A percentile compares a stretch with the other conserved stretches of the same genome.
These are phyloP conservation scores for Eupithecia inturbata DNA, from an alignment of 2,888 invertebrate species.

Conservation along the genomic window DNA sequence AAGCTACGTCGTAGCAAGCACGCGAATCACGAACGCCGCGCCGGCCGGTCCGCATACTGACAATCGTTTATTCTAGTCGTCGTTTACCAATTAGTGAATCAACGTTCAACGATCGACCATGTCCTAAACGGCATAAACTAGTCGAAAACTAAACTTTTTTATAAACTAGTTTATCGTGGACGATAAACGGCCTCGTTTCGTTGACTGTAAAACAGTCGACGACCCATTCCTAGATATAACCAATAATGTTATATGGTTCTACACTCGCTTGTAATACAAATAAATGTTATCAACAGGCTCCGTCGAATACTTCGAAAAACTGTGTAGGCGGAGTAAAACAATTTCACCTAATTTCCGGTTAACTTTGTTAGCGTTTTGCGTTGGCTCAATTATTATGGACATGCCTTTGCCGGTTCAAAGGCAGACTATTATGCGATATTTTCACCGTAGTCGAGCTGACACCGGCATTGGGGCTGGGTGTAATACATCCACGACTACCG, in stretches of 20 bases:
- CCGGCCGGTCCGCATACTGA: too few species aligned
- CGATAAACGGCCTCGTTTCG: too few species aligned
- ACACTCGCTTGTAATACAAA: not conserved
- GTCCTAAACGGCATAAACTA: too few species aligned
- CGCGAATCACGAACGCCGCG: too few species aligned
- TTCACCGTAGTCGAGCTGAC: constrained; percentile 65
- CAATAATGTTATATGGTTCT: not conserved
- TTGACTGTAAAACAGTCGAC: too few species aligned
- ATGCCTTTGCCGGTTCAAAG: constrained; percentile 56
- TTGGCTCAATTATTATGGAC: constrained; percentile 51
- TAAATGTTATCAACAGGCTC: constrained; percentile 3
- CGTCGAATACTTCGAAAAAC: constrained; percentile 23
- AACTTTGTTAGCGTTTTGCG: constrained; percentile 39
- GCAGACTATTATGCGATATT: constrained; percentile 62
- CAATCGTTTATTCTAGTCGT: too few species aligned
- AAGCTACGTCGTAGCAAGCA: too few species aligned
- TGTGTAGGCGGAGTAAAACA: constrained; percentile 12
- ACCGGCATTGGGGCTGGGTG: constrained; percentile 56
- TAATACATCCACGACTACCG: constrained; percentile 45
- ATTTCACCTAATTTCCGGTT: constrained; percentile 34
- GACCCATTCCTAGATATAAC: too few species aligned
- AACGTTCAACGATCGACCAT: too few species aligned
- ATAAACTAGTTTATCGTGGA: too few species aligned
- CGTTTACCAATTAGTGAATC: too few species aligned
- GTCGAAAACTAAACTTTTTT: too few species aligned